phyloP scores from a whole-genome alignment of 2,113 vertebrate species.

The Phyllostomus hastatus region DNA sequence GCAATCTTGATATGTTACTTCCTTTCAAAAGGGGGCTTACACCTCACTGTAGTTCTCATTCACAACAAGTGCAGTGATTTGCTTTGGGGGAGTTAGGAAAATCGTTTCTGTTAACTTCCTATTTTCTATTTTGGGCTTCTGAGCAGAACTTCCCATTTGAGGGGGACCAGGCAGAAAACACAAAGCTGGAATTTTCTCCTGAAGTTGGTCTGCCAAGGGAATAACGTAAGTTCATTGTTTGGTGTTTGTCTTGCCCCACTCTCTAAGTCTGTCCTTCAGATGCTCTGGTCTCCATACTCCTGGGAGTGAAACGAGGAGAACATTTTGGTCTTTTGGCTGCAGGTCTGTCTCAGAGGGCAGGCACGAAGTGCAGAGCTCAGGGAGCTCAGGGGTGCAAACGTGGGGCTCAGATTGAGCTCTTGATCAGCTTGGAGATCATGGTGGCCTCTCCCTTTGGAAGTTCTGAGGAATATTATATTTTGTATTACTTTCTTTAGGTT shows the following conservation, averaged over 20 bases:
- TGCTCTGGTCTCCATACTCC: not conserved
- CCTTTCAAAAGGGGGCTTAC: not conserved
- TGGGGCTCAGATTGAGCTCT: not conserved
- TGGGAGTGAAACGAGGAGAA: not conserved
- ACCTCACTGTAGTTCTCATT: not conserved
- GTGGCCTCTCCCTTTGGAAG: not conserved
- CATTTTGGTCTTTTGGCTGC: not conserved
- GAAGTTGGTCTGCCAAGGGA: not conserved
- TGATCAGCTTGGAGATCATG: not conserved
- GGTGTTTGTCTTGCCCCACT: not conserved
- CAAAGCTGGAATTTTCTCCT: slow-evolving; percentile 28
- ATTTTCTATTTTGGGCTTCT: slow-evolving; percentile 51
- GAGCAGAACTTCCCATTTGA: slow-evolving; percentile 44
- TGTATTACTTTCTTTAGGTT: not conserved
- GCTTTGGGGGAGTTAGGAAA: slow-evolving; percentile 29
- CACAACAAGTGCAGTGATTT: not conserved
- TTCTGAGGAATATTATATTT: not conserved
- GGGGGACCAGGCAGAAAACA: not conserved
- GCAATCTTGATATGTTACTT: not conserved
- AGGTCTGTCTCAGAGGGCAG: not conserved
- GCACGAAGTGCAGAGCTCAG: too few relatives aligned
- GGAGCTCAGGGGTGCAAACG: not conserved
- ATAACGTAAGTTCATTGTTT: slow-evolving; percentile 32
- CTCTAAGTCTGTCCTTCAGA: not conserved
- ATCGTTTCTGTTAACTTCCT: slow-evolving; percentile 56